These are phyloP conservation scores for Hyperoodon ampullatus DNA, from an alignment of 2,113 vertebrate genomes.

Conservation along the genomic window DNA sequence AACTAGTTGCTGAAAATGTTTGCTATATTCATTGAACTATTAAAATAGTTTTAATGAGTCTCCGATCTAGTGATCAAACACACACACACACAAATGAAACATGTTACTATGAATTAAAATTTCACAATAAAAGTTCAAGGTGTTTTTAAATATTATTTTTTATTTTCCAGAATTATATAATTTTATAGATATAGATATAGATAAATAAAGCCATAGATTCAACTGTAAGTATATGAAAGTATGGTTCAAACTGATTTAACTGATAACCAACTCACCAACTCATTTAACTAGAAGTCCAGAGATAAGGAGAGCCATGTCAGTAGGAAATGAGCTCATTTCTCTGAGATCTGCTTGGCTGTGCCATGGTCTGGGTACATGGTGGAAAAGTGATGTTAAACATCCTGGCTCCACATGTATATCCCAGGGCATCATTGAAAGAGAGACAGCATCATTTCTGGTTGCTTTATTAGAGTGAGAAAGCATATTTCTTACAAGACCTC, in stretches of 20 bases:
- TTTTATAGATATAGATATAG: background rate
- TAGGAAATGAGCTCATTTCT: background rate
- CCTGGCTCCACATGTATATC: no score
- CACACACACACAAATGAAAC: background rate
- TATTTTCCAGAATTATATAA: background rate
- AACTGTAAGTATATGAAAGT: background rate
- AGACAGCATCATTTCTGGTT: background rate
- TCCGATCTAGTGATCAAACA: background rate
- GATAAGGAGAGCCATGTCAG: accelerated
- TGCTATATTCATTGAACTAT: background rate
- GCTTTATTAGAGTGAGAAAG: background rate
- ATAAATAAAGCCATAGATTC: background rate
- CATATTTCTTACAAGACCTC: background rate
- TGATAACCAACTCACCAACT: background rate
- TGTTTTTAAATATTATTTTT: background rate
- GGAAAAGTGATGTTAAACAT: background rate
- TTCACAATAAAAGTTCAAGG: background rate
- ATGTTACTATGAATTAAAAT: background rate
- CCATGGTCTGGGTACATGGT: background rate
- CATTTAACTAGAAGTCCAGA: background rate
- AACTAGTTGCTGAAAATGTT: background rate
- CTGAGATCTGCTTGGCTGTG: background rate
- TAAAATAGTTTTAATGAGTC: background rate
- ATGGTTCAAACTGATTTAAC: background rate
- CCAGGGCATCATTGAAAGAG: background rate